Conservation (phyloP, 2,113 vertebrate genomes). For the Artemisiospiza belli region DNA sequence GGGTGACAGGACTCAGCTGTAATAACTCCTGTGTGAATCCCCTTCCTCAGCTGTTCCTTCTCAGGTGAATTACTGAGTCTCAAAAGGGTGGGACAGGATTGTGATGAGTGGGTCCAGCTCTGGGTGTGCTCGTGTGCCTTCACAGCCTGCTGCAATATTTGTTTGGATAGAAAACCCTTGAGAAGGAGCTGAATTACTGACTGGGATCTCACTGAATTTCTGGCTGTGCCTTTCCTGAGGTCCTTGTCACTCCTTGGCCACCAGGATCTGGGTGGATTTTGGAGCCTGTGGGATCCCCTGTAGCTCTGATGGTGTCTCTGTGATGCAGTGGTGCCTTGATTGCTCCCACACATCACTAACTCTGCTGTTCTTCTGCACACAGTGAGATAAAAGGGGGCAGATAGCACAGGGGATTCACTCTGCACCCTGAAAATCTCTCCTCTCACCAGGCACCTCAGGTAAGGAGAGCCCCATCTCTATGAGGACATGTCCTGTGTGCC, state of each 20-base stretch:
- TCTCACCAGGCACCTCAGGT: background rate
- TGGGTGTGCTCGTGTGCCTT: background rate
- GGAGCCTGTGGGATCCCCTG: background rate
- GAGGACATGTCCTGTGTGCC: fast-evolving
- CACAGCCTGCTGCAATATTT: background rate
- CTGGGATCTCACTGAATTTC: background rate
- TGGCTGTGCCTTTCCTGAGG: background rate
- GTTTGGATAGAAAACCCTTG: background rate
- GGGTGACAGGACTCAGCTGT: background rate
- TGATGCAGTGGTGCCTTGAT: background rate
- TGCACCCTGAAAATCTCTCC: background rate
- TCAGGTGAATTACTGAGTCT: background rate
- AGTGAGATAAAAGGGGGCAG: background rate
- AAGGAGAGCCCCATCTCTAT: background rate
- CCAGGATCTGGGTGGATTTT: background rate
- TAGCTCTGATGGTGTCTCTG: background rate
- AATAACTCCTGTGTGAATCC: background rate
- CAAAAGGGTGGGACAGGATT: background rate
- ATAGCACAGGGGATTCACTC: background rate
- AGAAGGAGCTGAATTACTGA: background rate
- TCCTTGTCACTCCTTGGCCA: background rate
- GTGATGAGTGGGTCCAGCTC: background rate
- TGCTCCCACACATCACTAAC: background rate
- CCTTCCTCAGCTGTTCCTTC: background rate
- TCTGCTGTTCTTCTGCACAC: background rate